These are phyloP conservation scores for Ellobium chinense DNA, from an alignment of 2,888 invertebrate species.

Conservation along the genomic window DNA sequence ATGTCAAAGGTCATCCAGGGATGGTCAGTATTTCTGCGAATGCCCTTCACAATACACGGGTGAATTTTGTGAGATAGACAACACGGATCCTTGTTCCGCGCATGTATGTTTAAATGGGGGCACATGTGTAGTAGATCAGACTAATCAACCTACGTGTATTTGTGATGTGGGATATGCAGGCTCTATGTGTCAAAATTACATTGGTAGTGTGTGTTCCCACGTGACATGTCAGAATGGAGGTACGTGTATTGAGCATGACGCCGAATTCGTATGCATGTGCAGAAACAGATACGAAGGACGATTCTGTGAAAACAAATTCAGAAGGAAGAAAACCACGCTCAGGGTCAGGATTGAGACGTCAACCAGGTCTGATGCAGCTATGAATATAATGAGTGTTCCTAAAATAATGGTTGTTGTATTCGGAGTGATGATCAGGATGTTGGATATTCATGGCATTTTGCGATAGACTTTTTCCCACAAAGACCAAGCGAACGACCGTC, in stretches of 20 bases:
- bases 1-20: slow-evolving; percentile 9
- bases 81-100: neutral
- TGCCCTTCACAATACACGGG: slow-evolving; percentile 18
- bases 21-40: slow-evolving; percentile 12
- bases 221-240: slow-evolving; percentile 34
- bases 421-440: neutral
- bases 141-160: neutral
- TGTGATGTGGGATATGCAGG: slow-evolving; percentile 12
- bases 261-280: slow-evolving; percentile 18
- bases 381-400: neutral
- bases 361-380: neutral
- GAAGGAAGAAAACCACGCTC: neutral
- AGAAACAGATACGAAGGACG: neutral
- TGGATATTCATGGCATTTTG: neutral
- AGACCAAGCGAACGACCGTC: no score
- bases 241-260: slow-evolving; percentile 27
- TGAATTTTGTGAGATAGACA: slow-evolving; percentile 23
- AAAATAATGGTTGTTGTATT: neutral
- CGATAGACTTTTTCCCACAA: neutral
- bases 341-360: neutral
- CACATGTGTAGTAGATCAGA: neutral
- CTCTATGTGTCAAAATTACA: neutral
- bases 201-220: neutral
- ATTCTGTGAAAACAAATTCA: slow-evolving; percentile 20
- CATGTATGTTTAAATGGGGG: slow-evolving; percentile 24